Base-by-base conservation (phyloP, 1,140 invertebrate genomes). In the Zophobas atratus region DNA sequence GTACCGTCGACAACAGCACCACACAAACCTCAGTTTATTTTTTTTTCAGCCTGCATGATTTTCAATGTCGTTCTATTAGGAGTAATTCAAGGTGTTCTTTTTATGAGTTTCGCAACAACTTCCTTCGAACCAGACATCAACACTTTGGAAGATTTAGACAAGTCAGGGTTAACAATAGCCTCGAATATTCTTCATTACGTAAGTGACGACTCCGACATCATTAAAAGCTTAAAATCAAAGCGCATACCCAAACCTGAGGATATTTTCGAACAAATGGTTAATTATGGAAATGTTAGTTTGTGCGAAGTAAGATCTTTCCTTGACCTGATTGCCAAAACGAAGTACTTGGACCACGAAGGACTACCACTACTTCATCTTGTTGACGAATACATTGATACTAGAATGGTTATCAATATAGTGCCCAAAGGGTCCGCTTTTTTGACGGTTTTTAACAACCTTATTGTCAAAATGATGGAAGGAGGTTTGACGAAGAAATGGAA, bases 351-450 rank as follows among this genome's bases (percentile, higher is more conserved):
- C 8, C 8, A 46, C 43, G 3, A 46, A 46, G 8, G 3, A 46
- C 3, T 3, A 46, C 43, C 8, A 46, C 8, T 46, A 3, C 56
- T 80, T 38, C 79, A 80, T 46, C 56, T 78, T 41, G 63, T 80
- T 38, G 41, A 71, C n/a, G 76, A 80, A 35, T 80, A 76, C 60
- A 51, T 73, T 33, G 51, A 53, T 41, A 46, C 56, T 1, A 53
- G 55, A 39, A 60, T 76, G 43, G 48, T 80, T 1, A 39, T 63
- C 6, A 46, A 55, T 53, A 76, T 80, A 32, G 41, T 80, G 2
- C 79, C 79, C 1, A 73, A 78, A 73, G 73, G 72, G 35, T 80
- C 76, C 1, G 63, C 76, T 3, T 75, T 53, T 67, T 49, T 80
- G 6, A 36, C 41, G 0, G 46, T 53, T 3, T 75, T 80, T 34